phyloP scores from a whole-genome alignment of 2,888 invertebrate species.

The Hoplodrina ambigua region DNA sequence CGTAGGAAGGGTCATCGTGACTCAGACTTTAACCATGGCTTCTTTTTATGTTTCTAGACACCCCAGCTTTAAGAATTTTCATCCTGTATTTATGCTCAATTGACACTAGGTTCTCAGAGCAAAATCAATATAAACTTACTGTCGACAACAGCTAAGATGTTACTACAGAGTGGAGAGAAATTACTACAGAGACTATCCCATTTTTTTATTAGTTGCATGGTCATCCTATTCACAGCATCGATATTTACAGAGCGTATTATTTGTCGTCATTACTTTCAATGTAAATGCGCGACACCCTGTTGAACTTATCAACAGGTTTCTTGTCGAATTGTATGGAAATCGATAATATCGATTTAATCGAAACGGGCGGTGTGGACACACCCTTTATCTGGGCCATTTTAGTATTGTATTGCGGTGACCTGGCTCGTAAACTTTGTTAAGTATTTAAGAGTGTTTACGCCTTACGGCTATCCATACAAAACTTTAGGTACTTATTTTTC shows the following conservation, averaged over 20 bases:
- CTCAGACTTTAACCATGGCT: too few relatives aligned
- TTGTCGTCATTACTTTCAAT: slow-evolving; percentile 45
- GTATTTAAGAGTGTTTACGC: slow-evolving; percentile 1
- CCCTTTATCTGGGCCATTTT: slow-evolving; percentile 13
- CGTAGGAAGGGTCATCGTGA: too few relatives aligned
- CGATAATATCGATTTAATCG: slow-evolving; percentile 7
- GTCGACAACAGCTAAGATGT: too few relatives aligned
- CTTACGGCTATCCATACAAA: too few relatives aligned
- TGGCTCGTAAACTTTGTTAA: slow-evolving; percentile 29
- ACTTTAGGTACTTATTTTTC: too few relatives aligned
- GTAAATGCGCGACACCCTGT: slow-evolving; percentile 30
- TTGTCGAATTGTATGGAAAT: slow-evolving; percentile 33
- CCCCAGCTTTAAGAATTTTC: too few relatives aligned
- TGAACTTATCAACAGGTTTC: slow-evolving; percentile 46
- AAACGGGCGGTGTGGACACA: slow-evolving; percentile 21
- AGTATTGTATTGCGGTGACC: slow-evolving; percentile 18
- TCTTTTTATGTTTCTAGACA: too few relatives aligned
- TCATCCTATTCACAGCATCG: slow-evolving; percentile 31
- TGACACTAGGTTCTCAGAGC: too few relatives aligned
- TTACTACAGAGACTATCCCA: background rate
- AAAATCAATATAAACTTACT: too few relatives aligned
- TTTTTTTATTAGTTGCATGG: background rate
- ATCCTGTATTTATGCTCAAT: too few relatives aligned
- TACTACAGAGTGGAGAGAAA: too few relatives aligned
- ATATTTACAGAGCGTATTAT: slow-evolving; percentile 47